Conservation (phyloP, 2,797 vertebrate species). For the Odontamblyopus lacepedii region DNA sequence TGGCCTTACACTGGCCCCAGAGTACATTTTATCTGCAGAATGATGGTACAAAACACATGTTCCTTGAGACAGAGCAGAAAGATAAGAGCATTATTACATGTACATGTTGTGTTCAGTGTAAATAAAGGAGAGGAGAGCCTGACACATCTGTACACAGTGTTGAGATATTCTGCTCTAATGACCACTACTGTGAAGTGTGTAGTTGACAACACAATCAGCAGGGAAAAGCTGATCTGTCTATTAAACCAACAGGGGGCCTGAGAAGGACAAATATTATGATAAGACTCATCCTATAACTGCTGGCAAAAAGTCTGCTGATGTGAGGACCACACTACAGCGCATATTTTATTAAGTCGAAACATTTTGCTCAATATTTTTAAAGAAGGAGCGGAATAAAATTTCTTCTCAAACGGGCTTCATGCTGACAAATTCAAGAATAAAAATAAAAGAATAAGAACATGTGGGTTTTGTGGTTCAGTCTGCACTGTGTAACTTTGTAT, state of each 20-base stretch:
- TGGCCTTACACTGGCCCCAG: neutral
- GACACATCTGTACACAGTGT: neutral
- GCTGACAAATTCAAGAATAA: no score
- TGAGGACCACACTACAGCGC: neutral
- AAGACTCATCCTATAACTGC: neutral
- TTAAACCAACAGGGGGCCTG: neutral
- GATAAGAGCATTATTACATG: neutral
- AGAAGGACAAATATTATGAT: constrained; percentile 3
- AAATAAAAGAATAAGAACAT: no score
- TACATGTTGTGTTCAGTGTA: neutral
- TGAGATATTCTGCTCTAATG: neutral
- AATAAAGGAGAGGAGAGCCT: neutral
- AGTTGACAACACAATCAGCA: no score
- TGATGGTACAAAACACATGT: neutral
- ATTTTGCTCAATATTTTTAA: no score
- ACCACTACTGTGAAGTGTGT: neutral
- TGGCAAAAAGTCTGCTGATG: neutral
- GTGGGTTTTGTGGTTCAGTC: no score
- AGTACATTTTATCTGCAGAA: constrained; percentile 1
- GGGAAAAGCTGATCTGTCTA: neutral
- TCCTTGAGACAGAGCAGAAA: neutral
- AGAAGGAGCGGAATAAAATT: no score
- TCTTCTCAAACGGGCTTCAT: no score
- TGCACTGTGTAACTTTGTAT: no score
- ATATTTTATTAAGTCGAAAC: no score